These are phyloP conservation scores for Dorcus parallelipipedus DNA, from an alignment of 2,888 invertebrate species.

Conservation along the genomic window DNA sequence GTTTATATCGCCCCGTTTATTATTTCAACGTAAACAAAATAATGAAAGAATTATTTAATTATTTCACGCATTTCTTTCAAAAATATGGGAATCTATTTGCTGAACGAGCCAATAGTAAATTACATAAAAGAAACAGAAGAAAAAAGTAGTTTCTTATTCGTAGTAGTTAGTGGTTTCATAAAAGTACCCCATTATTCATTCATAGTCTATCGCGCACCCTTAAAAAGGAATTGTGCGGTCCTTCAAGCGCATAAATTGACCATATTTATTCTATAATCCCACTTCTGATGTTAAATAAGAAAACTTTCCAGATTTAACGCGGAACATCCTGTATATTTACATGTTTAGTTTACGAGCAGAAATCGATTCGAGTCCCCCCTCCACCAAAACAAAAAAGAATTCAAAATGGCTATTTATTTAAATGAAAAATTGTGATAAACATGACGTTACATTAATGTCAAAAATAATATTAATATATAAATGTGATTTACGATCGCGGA, in stretches of 20 bases:
- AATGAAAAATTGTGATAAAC: no score
- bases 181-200: slow-evolving; percentile 1
- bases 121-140: background rate
- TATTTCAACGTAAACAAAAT: background rate
- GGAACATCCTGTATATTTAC: background rate
- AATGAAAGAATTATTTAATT: background rate
- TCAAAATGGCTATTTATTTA: no score
- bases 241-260: slow-evolving; percentile 2
- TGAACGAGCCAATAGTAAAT: background rate
- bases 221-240: background rate
- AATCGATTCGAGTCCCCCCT: no score
- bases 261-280: slow-evolving; percentile 1
- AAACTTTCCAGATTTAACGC: background rate
- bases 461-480: no score
- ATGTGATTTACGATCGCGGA: no score
- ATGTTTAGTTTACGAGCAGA: background rate
- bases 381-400: no score
- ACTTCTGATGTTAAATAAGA: background rate
- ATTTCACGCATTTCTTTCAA: background rate
- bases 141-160: background rate
- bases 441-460: no score
- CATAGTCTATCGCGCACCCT: slow-evolving; percentile 3
- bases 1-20: background rate
- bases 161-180: background rate
- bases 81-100: background rate